These are phyloP conservation scores for Frankliniella fusca DNA, from an alignment of 2,888 invertebrate genomes.

Conservation along the genomic window DNA sequence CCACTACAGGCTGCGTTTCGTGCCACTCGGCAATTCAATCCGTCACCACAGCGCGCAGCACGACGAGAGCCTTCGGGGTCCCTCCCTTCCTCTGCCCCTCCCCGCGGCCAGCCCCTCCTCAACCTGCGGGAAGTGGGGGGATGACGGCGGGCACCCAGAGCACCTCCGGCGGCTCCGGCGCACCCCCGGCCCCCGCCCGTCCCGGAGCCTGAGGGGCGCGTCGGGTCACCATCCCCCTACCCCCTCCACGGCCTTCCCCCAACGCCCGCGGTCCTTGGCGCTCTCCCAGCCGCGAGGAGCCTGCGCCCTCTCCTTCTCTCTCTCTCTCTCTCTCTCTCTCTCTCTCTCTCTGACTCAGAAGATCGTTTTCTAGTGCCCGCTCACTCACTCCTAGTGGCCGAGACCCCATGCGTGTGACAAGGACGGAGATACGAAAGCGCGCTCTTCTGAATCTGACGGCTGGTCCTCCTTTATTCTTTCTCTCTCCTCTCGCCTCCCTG, in stretches of 20 bases:
- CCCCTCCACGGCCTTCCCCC: background rate
- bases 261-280: background rate
- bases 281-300: background rate
- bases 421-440: too few relatives aligned
- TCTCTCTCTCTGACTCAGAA: background rate
- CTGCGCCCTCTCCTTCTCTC: background rate
- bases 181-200: too few relatives aligned
- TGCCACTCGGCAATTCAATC: constrained; percentile 24
- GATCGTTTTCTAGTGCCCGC: too few relatives aligned
- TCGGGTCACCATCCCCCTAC: background rate
- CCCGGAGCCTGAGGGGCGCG: background rate
- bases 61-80: too few relatives aligned
- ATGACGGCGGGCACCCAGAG: too few relatives aligned
- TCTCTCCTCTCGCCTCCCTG: background rate
- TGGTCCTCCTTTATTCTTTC: background rate
- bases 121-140: too few relatives aligned
- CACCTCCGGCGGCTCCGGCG: too few relatives aligned
- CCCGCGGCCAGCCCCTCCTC: too few relatives aligned
- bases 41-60: background rate
- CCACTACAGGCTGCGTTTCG: background rate
- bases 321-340: background rate
- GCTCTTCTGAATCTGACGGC: too few relatives aligned
- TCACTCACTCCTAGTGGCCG: too few relatives aligned
- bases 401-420: too few relatives aligned
- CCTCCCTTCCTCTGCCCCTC: too few relatives aligned